Conservation (phyloP, 2,797 vertebrate genomes). For the Dicrostonyx torquatus region DNA sequence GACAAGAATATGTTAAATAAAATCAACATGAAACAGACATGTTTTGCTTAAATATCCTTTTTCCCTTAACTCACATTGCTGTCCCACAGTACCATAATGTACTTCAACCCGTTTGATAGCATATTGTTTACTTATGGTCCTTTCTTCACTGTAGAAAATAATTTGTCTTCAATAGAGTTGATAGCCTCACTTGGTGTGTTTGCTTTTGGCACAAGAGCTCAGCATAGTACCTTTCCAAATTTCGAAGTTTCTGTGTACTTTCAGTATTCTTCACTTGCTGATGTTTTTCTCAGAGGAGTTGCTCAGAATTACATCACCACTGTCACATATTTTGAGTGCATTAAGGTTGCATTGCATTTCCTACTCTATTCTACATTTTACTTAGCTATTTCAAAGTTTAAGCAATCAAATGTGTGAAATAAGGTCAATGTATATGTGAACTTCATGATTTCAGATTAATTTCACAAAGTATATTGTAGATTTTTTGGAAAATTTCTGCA, state of each 20-base stretch:
- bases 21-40: not conserved
- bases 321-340: not conserved
- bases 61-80: not conserved
- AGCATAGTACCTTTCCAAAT: not conserved
- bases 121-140: not conserved
- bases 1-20: not conserved
- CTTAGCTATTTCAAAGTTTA: not conserved
- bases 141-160: not conserved
- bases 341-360: not conserved
- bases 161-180: not conserved
- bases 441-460: not conserved
- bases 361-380: not conserved
- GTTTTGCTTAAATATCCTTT: not conserved
- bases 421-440: not conserved
- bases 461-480: not conserved
- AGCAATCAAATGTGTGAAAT: not conserved
- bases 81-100: not conserved
- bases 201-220: too few species aligned
- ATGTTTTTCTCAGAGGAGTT: not conserved
- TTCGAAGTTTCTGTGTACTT: not conserved
- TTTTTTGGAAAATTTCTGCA: not conserved
- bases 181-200: too few species aligned
- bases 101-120: not conserved
- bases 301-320: not conserved
- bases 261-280: not conserved